Base-by-base conservation (phyloP, 2,797 vertebrate species). In the Avahi laniger region DNA sequence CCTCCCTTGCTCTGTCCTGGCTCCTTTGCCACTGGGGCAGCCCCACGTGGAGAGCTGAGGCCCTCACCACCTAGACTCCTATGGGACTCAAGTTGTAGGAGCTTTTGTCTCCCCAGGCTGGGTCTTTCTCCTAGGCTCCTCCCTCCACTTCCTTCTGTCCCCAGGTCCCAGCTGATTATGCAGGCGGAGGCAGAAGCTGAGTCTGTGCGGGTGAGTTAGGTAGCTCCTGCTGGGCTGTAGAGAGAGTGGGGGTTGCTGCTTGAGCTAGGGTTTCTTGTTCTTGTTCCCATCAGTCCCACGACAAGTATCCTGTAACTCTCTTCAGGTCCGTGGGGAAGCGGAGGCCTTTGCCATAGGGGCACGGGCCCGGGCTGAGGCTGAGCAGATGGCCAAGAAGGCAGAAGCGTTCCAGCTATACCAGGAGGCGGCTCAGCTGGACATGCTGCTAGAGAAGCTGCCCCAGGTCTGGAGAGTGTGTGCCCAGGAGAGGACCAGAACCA, bases 301-400 rank as follows among this genome's bases (percentile, higher is more conserved):
- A 41, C n/a, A n/a, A 41, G 26, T 48, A 11, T 43, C 28, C 82
- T 57, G 17, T 76, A 1, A 78, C 24, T 22, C 38, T 95, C 65
- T n/a, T 41, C 92, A 99, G 99, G 98, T 99, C 97, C 99, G 96
- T 69, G 99, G 99, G 0, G 99, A 99, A n/a, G 99, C 99, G 0
- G 98, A 99, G 95, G 99, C 99, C 3, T 99, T 99, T 61, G 99
- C 99, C 4, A 3, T 99, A 65, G 99, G 99, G 97, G 99, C 99
- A 48, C 99, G 99, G 78, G 99, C 99, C 85, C 99, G 98, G 2
- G 99, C 99, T 0, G 99, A 99, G 80, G 99, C 99, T 0, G 99
- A 99, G 97, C 99, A 99, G 98, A 99, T 99, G 99, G 26, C 96
- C 52, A 99, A 99, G 98, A 99, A 99, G 94, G 99, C 99, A 0